Evolutionary conservation across 2,113 vertebrate genomes (phyloP).

Genomic region (Perca schrenkii): DNA sequence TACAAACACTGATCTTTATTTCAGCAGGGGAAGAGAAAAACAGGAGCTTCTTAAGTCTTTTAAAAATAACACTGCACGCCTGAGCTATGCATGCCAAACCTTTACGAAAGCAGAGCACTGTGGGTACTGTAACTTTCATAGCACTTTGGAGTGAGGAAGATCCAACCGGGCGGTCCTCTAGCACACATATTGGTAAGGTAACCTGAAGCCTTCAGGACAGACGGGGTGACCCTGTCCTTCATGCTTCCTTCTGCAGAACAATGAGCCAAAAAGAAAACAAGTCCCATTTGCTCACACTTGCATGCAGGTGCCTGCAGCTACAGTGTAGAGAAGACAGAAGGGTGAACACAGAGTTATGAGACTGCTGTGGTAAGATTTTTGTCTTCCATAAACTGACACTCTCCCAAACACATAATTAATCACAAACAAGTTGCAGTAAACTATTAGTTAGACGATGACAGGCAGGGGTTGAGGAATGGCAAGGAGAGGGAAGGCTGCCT

Average conservation of each 20-base stretch:
- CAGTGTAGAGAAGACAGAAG: conserved; percentile 26
- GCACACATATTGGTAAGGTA: conserved; percentile 42
- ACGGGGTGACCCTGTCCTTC: conserved; percentile 30
- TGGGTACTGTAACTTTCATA: conserved; percentile 51
- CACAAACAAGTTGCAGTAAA: conserved; percentile 67
- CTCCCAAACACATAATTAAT: conserved; percentile 76
- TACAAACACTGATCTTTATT: conserved; percentile 60
- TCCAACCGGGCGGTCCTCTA: conserved; percentile 38
- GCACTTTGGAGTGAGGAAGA: conserved; percentile 44
- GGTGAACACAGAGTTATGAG: conserved; percentile 40
- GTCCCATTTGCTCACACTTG: conserved; percentile 9
- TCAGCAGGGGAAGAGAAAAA: conserved; percentile 53
- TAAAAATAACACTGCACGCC: conserved; percentile 56
- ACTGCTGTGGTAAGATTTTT: conserved; percentile 58
- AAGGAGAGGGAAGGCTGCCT: conserved; percentile 45
- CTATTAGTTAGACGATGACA: conserved; percentile 68
- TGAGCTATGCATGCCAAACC: conserved; percentile 44
- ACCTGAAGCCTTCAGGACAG: conserved; percentile 44
- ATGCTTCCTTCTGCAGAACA: conserved; percentile 40
- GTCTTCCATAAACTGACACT: conserved; percentile 64
- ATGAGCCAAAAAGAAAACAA: conserved; percentile 34
- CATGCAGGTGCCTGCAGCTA: conserved; percentile 46
- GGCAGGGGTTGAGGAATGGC: conserved; percentile 44
- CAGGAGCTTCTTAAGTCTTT: conserved; percentile 63
- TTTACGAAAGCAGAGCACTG: conserved; percentile 49